Conservation (phyloP, 2,888 invertebrate species). For the Ceraclea dissimilis region DNA sequence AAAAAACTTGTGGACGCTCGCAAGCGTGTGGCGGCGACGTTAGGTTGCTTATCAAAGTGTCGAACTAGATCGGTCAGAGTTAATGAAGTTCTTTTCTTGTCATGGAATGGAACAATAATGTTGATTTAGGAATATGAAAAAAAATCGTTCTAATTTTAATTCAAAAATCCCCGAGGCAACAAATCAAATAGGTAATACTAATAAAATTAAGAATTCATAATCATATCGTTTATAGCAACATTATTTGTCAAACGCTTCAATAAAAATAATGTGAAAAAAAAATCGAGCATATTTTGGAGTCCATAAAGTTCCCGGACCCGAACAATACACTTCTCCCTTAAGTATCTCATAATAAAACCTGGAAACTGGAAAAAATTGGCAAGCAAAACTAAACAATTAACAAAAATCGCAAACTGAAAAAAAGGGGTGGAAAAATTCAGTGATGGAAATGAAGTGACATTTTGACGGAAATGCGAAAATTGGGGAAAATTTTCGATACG, state of each 20-base stretch:
- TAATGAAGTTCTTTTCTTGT: no score
- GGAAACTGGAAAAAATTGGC: background rate
- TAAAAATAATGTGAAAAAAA: conserved; percentile 6
- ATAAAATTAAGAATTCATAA: conserved; percentile 6
- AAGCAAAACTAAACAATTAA: no score
- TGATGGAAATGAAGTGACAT: background rate
- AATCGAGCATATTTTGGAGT: conserved; percentile 10
- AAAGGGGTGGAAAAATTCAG: background rate
- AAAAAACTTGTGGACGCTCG: no score
- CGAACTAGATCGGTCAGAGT: no score
- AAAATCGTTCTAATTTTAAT: no score
- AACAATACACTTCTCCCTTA: conserved; percentile 13
- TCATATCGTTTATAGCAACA: conserved; percentile 19
- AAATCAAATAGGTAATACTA: background rate
- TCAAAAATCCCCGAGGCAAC: no score
- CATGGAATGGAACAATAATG: no score
- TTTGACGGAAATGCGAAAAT: conserved; percentile 5
- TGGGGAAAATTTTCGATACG: background rate
- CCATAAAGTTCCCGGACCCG: conserved; percentile 11
- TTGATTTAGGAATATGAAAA: no score
- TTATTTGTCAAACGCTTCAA: conserved; percentile 15
- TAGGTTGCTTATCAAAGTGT: no score
- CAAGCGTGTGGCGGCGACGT: no score
- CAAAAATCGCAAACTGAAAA: background rate
- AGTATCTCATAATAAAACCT: conserved; percentile 13